Evolutionary conservation across 2,797 vertebrate genomes (phyloP).

Genomic region (Pseudochaenichthys georgianus): DNA sequence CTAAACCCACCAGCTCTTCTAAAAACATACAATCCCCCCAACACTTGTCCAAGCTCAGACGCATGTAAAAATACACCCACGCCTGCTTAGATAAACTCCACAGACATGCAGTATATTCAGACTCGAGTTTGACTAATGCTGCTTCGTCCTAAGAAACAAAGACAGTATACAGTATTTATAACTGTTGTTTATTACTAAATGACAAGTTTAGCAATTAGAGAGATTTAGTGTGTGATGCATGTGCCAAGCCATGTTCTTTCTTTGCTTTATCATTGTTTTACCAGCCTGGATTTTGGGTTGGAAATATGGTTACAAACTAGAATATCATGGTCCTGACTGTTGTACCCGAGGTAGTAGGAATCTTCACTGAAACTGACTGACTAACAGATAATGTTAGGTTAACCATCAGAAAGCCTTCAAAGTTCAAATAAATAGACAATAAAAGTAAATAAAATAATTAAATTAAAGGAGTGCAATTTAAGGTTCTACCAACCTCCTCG

Average conservation of each 20-base stretch:
- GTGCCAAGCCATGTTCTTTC: neutral
- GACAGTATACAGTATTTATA: constrained; percentile 19
- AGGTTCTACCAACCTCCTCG: no score
- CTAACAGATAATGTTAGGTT: no score
- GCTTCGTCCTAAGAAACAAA: constrained; percentile 49
- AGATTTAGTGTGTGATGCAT: constrained; percentile 5
- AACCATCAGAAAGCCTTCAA: no score
- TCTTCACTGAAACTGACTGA: neutral
- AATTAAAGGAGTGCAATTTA: no score
- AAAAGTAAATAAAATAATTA: no score
- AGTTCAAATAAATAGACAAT: no score
- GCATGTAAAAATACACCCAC: constrained; percentile 57
- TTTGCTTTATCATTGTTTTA: neutral
- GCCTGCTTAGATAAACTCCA: constrained; percentile 64
- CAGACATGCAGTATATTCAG: constrained; percentile 50
- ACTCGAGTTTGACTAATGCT: constrained; percentile 58
- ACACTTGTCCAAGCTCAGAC: constrained; percentile 59
- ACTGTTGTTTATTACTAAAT: constrained; percentile 46
- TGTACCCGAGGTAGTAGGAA: neutral
- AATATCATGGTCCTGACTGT: no score
- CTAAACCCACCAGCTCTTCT: constrained; percentile 76
- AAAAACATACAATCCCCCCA: constrained; percentile 79
- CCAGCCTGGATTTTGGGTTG: neutral
- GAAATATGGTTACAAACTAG: neutral
- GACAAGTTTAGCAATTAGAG: constrained; percentile 31